A percentile compares a stretch with the other conserved stretches of the same genome.
Evolutionary conservation across 2,888 invertebrate genomes (phyloP).

Genomic region (Clitarchus hookeri): DNA sequence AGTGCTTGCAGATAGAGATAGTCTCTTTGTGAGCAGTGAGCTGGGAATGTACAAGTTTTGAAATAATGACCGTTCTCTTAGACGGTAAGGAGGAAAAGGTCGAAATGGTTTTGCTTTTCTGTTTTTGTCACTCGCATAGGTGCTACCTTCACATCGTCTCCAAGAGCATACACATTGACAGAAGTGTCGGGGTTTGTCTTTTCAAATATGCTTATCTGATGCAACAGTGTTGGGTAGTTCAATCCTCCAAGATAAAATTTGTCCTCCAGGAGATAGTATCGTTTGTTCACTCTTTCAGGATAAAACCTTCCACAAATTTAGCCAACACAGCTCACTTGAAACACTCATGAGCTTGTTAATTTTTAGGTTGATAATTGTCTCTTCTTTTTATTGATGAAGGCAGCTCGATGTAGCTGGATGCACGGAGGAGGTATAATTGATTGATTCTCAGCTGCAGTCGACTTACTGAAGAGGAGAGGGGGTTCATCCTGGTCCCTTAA

Average conservation of each 20-base stretch:
- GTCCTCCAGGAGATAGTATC: not conserved
- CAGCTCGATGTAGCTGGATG: not conserved
- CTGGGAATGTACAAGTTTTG: not conserved
- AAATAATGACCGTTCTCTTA: not conserved
- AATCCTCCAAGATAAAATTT: not conserved
- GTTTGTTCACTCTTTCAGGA: not conserved
- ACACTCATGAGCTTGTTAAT: not conserved
- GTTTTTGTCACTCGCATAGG: not conserved
- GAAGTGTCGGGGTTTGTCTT: not conserved
- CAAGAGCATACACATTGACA: not conserved
- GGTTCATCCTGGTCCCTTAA: not conserved
- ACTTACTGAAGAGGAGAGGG: not conserved
- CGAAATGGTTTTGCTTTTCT: not conserved
- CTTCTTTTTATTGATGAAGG: not conserved
- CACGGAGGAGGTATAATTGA: not conserved
- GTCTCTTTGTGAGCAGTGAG: not conserved
- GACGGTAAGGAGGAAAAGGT: not conserved
- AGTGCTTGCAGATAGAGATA: not conserved
- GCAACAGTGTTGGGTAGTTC: not conserved
- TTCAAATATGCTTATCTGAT: not conserved
- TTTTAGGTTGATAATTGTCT: not conserved
- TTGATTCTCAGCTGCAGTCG: not conserved
- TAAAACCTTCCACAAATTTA: not conserved
- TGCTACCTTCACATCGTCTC: not conserved
- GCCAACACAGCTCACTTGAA: not conserved